Conservation (phyloP, 2,888 invertebrate genomes). For the Nasonovia ribisnigri region DNA sequence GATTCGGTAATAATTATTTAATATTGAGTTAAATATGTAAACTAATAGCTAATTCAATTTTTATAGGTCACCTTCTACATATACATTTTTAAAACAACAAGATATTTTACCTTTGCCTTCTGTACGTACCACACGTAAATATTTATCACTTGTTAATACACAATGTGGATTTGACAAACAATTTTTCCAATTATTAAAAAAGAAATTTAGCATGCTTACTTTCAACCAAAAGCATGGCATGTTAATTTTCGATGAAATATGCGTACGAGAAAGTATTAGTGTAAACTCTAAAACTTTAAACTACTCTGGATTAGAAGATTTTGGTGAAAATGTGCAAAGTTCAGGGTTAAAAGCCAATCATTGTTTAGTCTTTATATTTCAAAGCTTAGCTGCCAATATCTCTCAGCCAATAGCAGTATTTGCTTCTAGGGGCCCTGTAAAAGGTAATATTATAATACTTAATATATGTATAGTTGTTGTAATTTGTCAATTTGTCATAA, state of each 20-base stretch:
- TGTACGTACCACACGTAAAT: conserved; percentile 17
- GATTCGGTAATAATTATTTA: too few species aligned
- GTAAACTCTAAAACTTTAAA: conserved; percentile 10
- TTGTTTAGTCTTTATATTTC: conserved; percentile 16
- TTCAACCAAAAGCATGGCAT: background rate
- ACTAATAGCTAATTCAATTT: background rate
- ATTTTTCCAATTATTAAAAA: conserved; percentile 20
- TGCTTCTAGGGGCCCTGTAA: conserved; percentile 22
- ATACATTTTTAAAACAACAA: background rate
- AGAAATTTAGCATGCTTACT: background rate
- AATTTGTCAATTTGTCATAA: too few species aligned
- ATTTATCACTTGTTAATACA: conserved; percentile 12
- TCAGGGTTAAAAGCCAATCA: conserved; percentile 12
- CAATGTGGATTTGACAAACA: conserved; percentile 8
- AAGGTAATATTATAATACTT: conserved; percentile 16
- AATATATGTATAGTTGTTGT: too few species aligned
- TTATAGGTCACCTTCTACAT: background rate
- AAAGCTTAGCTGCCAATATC: conserved; percentile 1
- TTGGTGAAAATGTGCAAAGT: background rate
- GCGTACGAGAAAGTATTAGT: conserved; percentile 12
- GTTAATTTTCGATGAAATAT: conserved; percentile 16
- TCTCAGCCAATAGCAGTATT: conserved; percentile 17
- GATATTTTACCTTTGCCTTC: background rate
- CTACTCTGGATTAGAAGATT: background rate
- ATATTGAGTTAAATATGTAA: too few species aligned